Evolutionary conservation across 2,797 vertebrate genomes (phyloP).

Genomic region (Eurystomus glaucurus): DNA sequence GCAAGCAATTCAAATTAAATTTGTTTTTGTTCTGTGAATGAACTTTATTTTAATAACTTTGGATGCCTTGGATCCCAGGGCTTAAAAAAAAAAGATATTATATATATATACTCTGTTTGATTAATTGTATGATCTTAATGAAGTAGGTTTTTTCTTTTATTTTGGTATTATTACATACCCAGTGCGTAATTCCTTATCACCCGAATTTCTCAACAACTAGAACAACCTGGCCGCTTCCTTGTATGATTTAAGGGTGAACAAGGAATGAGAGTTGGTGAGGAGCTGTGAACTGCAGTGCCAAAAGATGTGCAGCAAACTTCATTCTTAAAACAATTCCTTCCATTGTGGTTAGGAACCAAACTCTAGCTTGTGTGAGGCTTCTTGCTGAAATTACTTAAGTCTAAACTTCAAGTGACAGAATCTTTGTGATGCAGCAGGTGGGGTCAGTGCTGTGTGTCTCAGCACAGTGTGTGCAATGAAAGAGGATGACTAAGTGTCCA

Average conservation of each 20-base stretch:
- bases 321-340: neutral
- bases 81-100: slow-evolving; percentile 90
- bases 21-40: slow-evolving; percentile 99
- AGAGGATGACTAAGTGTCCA: neutral
- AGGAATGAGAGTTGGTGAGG: slow-evolving; percentile 39
- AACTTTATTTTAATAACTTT: slow-evolving; percentile 99
- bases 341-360: neutral
- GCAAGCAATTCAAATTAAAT: slow-evolving; percentile 99
- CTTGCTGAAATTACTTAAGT: neutral
- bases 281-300: slow-evolving; percentile 61
- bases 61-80: slow-evolving; percentile 99
- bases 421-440: neutral
- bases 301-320: slow-evolving; percentile 77
- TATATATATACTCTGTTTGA: slow-evolving; percentile 91
- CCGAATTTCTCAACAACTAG: slow-evolving; percentile 4
- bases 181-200: slow-evolving; percentile 79
- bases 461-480: neutral
- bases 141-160: slow-evolving; percentile 87
- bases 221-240: slow-evolving; percentile 44
- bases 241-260: slow-evolving; percentile 59
- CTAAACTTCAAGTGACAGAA: neutral
- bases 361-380: neutral
- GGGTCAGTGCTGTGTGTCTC: neutral
- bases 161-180: slow-evolving; percentile 90
- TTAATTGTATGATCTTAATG: slow-evolving; percentile 92